Percentiles rank a stretch among this genome's conserved stretches.
phyloP scores from a whole-genome alignment of 2,113 vertebrate species.

The Corydoras maculifer region DNA sequence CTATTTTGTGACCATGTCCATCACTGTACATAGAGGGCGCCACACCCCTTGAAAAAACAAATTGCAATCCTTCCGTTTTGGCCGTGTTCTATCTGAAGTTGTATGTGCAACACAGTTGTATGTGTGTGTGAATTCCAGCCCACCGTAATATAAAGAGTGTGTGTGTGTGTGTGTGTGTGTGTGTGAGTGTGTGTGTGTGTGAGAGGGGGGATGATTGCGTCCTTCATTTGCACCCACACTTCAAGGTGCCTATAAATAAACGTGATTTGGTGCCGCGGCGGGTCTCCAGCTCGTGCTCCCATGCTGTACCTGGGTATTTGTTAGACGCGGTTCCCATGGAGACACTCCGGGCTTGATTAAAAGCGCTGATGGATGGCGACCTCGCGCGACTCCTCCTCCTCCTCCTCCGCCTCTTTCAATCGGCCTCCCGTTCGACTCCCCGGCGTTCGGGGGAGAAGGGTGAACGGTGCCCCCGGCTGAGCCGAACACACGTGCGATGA shows the following conservation, averaged over 20 bases:
- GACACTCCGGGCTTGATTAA: conserved; percentile 39
- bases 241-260: neutral
- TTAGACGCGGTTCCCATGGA: conserved; percentile 39
- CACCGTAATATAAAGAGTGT: neutral
- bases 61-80: neutral
- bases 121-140: neutral
- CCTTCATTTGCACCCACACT: conserved; percentile 1
- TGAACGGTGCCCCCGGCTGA: neutral
- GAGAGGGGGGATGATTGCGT: neutral
- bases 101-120: neutral
- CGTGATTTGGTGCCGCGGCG: conserved; percentile 6
- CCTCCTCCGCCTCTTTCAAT: conserved; percentile 38
- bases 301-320: conserved; percentile 5
- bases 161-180: no score
- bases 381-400: conserved; percentile 31
- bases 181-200: neutral
- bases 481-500: conserved; percentile 20
- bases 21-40: no score
- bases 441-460: neutral
- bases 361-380: conserved; percentile 38
- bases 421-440: conserved; percentile 7
- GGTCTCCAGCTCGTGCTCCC: conserved; percentile 6
- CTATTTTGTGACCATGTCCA: no score
- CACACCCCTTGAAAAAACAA: no score
- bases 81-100: neutral